Evolutionary conservation across 2,113 vertebrate genomes (phyloP), one percentile per base, ranked within the genome.

Genomic region (Oxygymnocypris stewartii): DNA sequence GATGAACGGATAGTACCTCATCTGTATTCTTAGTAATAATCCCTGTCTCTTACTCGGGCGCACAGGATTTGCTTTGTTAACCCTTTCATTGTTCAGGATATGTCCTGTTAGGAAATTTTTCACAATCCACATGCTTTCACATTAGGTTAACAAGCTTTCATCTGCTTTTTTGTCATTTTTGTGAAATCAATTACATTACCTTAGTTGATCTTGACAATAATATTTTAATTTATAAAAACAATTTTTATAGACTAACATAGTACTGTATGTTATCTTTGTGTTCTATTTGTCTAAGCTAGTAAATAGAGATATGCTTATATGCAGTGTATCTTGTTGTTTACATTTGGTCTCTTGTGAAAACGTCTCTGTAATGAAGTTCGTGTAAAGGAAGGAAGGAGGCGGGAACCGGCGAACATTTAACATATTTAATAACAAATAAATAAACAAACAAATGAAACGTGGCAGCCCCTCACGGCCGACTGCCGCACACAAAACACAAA

Each of bases 1-100:
- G 20, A n/a, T 37, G 20, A 74, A 42, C 40, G 37, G 71, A 74
- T 42, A 20, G 18, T 42, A 73, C 9, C 35, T 73, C 69, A 23
- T 40, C 35, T 42, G 69, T 73, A n/a, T 74, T 42, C n/a, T 74
- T 42, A 42, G 37, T 12, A 12, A 74, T 74, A 74, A 74, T 74
- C 37, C 37, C 40, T 13, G 71, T 74, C 71, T 74, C 10, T 2
- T n/a, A 42, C 37, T 42, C 71, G n/a, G 0, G 37, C 4, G 23
- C 40, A 75, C 73, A 75, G 5, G 23, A 23, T 25, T n/a, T 11
- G 73, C 11, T 75, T 12, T n/a, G 12, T 75, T 75, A 47, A 47
- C 23, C 71, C 11, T 6, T 75, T 75, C 73, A 67, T n/a, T 75
- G 23, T 2, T 25, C 40, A 74, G 37, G 37, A 74, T n/a, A 42